Evolutionary conservation across 2,888 invertebrate species (phyloP), one percentile per base, ranked within the genome.

Genomic region (Cheiracanthium punctorium): DNA sequence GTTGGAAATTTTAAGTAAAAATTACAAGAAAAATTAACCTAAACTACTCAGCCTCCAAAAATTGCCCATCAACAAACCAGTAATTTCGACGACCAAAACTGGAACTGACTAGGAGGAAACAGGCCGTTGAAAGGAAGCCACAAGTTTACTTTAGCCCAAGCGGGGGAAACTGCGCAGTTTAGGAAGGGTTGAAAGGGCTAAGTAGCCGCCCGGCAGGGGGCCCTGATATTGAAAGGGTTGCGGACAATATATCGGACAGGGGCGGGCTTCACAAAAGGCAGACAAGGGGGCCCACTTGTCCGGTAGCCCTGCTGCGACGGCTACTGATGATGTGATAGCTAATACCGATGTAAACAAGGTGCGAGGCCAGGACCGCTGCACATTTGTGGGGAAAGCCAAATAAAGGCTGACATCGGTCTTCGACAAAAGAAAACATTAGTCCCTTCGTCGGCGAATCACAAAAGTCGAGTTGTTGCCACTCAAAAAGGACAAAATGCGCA

Each of bases 301-400:
- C 74, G 24, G 37, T 58, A 64, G 14, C 67, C 30, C 73, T n/a
- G 58, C 72, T 28, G 80, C 43, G 71, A 64, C 32, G 37, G 48
- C 43, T 67, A 48, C 32, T 20, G 69, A 43, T 58, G 33, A n/a
- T 48, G 29, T 41, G 75, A 76, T 43, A 70, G 75, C 82, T 82
- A 76, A 75, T 82, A 64, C 41, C 75, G 70, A 43, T 82, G 82
- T 82, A 82, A 82, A 82, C 82, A 82, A 33, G 71, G 67, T 67
- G 32, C 24, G 69, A 43, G 67, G 29, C 24, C 20, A 32, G 30
- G 10, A 12, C 43, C n/a, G 28, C 8, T 24, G 37, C 8, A 14
- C 43, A 71, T 20, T 4, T 10, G n/a, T 41, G 70, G 28, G 0
- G 30, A 58, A 58, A 58, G 20, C 20, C 5, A 41, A 69, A 33